phyloP scores from a whole-genome alignment of 2,797 vertebrate genomes.

The Ara ararauna region DNA sequence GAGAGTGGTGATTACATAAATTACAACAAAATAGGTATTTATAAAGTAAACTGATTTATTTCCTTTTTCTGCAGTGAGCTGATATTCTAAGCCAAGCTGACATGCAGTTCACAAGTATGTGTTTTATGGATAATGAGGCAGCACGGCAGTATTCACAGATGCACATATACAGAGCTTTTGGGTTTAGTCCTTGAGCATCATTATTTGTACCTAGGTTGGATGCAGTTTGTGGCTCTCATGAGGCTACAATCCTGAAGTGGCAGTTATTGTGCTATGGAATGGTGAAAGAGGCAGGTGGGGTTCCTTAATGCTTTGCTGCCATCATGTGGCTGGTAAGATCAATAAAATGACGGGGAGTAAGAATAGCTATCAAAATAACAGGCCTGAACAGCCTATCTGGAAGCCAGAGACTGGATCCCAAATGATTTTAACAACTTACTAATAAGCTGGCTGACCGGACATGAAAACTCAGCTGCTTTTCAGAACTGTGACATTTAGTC shows the following conservation, averaged over 20 bases:
- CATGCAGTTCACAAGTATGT: background rate
- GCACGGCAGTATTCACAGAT: background rate
- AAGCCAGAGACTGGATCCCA: background rate
- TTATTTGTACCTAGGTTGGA: background rate
- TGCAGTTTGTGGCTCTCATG: background rate
- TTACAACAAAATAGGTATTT: background rate
- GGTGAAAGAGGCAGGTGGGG: background rate
- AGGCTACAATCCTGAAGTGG: background rate
- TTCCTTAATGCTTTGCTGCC: conserved; percentile 55
- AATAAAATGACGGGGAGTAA: background rate
- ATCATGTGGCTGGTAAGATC: conserved; percentile 48
- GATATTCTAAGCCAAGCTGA: background rate
- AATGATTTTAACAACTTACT: background rate
- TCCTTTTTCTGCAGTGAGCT: background rate
- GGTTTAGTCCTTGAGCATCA: background rate
- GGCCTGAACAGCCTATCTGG: background rate
- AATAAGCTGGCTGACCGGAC: background rate
- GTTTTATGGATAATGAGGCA: background rate
- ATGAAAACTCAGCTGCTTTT: background rate
- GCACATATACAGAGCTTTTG: background rate
- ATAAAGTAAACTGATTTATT: background rate
- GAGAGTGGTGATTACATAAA: background rate
- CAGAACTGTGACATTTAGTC: background rate
- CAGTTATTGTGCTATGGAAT: no score
- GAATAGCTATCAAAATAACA: background rate